Evolutionary conservation across 2,888 invertebrate species (phyloP).

Genomic region (Watsonalla binaria): DNA sequence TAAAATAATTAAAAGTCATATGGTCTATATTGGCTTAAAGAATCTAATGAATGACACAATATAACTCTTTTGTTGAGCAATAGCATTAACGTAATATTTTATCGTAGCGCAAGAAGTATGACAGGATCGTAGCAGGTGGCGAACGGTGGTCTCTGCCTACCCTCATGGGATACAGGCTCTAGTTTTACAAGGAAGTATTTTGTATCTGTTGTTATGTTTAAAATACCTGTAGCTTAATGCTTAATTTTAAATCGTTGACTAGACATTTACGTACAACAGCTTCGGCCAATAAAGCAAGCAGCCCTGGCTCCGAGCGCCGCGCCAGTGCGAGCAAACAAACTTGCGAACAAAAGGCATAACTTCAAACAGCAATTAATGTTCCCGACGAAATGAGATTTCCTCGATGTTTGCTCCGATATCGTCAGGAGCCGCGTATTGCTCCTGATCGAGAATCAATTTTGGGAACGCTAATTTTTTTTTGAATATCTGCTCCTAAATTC

Average conservation of each 20-base stretch:
- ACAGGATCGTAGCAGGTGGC: no score
- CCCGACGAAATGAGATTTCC: constrained; percentile 20
- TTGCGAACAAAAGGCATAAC: constrained; percentile 31
- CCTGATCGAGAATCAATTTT: background rate
- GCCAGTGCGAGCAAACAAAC: constrained; percentile 16
- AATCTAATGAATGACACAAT: no score
- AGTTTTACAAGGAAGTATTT: no score
- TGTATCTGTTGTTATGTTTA: no score
- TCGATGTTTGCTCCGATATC: constrained; percentile 8
- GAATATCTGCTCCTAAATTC: background rate
- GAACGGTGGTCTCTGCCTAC: no score
- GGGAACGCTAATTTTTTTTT: background rate
- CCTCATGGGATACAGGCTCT: no score
- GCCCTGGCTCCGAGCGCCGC: background rate
- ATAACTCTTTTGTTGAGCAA: no score
- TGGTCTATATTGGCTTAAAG: no score
- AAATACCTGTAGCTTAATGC: no score
- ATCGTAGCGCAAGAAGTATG: no score
- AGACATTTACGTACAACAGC: background rate
- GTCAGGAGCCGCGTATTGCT: background rate
- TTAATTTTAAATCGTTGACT: background rate
- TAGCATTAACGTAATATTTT: no score
- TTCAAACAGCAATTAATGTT: constrained; percentile 36
- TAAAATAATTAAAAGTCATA: no score
- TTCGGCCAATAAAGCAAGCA: background rate